Evolutionary conservation across 2,113 vertebrate genomes (phyloP), one percentile per base, ranked within the genome.

Genomic region (Dasyurus viverrinus): DNA sequence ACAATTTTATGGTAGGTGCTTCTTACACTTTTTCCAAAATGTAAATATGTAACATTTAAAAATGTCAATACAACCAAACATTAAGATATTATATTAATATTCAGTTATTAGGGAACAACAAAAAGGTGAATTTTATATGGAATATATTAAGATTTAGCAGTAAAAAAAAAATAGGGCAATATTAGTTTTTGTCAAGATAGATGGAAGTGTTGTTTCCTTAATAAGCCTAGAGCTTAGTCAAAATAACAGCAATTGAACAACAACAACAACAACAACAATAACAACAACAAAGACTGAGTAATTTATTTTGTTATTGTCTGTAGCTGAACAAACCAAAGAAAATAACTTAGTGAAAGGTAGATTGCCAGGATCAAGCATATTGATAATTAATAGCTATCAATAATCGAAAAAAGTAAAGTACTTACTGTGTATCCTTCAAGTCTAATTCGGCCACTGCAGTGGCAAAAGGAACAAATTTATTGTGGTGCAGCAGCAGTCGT

Each of bases 351-450:
- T 8, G n/a, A 84, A 84, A 84, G 36, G 68, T 8, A 84, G 68
- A 84, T 0, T 42, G n/a, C 36, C n/a, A 42, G n/a, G 16, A 0
- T 84, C n/a, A 84, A 42, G 68, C 22, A 84, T 22, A 7, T 8
- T 22, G n/a, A 84, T 42, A 84, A 42, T 84, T 84, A 42, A 84
- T 42, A 68, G n/a, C 90, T 94, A 90, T 93, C 92, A 95, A 97
- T 89, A 92, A 92, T 68, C 27, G 55, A 95, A 89, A 95, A 94
- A 95, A 68, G 93, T 53, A 1, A 46, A 98, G 95, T 93, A 99
- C 99, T 98, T 99, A 99, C 99, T 99, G 99, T 57, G 99, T 99
- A 97, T 99, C 99, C 96, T 99, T 99, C 98, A 99, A 98, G 98
- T 99, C 99, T 50, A 99, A 98, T 48, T 99, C 99, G 36, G 99